Conservation (phyloP, 1,140 invertebrate species). For the Bombus breviceps region DNA sequence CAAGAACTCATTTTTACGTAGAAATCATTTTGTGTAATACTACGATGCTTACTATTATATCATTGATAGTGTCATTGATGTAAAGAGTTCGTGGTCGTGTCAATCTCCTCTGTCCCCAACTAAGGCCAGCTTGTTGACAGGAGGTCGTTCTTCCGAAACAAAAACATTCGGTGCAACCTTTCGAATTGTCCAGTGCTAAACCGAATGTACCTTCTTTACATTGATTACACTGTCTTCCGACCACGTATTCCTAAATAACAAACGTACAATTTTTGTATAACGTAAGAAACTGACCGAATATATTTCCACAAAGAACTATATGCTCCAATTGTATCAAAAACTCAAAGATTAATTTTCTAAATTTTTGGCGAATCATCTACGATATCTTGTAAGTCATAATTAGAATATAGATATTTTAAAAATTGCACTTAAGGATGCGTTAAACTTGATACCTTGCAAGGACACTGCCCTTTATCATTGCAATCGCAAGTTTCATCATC, state of each 20-base stretch:
- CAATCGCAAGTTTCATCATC: constrained; percentile 86
- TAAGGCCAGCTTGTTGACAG: constrained; percentile 90
- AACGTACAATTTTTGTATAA: not conserved
- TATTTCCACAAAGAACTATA: no score
- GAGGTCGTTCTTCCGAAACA: constrained; percentile 92
- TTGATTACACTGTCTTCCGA: constrained; percentile 91
- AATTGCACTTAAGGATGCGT: no score
- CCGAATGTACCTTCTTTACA: constrained; percentile 94
- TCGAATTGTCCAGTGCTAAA: constrained; percentile 86
- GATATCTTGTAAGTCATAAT: no score
- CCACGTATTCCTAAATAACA: constrained; percentile 87
- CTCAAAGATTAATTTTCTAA: no score
- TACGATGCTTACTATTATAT: constrained; percentile 79
- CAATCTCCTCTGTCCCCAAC: constrained; percentile 89
- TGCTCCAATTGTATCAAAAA: no score
- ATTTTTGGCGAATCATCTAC: no score
- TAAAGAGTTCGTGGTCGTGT: constrained; percentile 84
- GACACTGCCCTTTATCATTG: constrained; percentile 91
- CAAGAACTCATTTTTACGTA: not conserved
- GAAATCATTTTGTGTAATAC: not conserved
- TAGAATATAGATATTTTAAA: no score
- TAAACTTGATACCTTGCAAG: constrained; percentile 87
- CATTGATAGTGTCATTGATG: constrained; percentile 82
- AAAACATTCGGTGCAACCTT: constrained; percentile 94
- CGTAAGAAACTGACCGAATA: not conserved